Conservation (phyloP, 2,888 invertebrate species). For the Trissoscelio sp. region DNA sequence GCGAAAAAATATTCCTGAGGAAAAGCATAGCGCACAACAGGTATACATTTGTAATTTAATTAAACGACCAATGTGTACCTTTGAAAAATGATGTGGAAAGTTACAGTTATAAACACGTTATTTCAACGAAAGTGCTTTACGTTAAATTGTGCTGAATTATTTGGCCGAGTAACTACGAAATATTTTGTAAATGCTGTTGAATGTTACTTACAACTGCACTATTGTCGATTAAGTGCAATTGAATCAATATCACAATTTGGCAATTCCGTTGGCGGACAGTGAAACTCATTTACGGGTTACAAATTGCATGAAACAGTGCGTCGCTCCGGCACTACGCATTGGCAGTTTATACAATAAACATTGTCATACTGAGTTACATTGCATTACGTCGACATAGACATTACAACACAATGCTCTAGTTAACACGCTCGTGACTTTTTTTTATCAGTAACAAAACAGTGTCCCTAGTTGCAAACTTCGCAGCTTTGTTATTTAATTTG, state of each 20-base stretch:
- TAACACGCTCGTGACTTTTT: conserved; percentile 14
- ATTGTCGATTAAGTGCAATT: conserved; percentile 33
- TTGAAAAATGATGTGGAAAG: not conserved
- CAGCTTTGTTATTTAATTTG: not conserved
- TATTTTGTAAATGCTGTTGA: conserved; percentile 19
- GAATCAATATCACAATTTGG: conserved; percentile 48
- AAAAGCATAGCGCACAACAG: not conserved
- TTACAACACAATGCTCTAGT: conserved; percentile 33
- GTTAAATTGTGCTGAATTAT: conserved; percentile 14
- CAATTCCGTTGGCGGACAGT: conserved; percentile 24
- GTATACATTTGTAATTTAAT: conserved; percentile 22
- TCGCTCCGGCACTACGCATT: conserved; percentile 20
- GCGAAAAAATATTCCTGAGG: not conserved
- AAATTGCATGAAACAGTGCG: conserved; percentile 51
- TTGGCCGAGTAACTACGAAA: conserved; percentile 2
- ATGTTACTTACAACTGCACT: conserved; percentile 30
- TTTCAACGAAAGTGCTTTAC: not conserved
- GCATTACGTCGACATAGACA: conserved; percentile 13
- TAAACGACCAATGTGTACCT: conserved; percentile 10
- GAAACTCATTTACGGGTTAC: conserved; percentile 43
- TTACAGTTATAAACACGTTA: not conserved
- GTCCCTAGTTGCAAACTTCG: conserved; percentile 3
- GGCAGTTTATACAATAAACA: conserved; percentile 54
- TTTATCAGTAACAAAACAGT: conserved; percentile 28
- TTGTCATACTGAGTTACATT: conserved; percentile 42